Conservation (phyloP, 2,113 vertebrate species). For the Glaucomys volans region DNA sequence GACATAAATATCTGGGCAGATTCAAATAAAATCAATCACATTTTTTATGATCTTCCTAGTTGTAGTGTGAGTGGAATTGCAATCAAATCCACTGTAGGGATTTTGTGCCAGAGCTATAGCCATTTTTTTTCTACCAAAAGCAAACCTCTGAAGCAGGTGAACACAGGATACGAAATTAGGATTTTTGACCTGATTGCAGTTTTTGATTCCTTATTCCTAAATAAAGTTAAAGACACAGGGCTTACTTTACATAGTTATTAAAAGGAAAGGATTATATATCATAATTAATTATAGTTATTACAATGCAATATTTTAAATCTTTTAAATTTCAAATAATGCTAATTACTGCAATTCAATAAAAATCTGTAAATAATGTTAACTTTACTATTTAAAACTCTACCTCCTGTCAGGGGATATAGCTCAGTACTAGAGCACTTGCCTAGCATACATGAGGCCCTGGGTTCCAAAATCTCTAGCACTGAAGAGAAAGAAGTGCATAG, state of each 20-base stretch:
- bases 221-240: neutral
- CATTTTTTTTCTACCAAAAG: neutral
- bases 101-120: neutral
- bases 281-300: too few species aligned
- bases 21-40: neutral
- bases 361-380: neutral
- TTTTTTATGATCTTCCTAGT: neutral
- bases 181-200: neutral
- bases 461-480: neutral
- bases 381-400: neutral
- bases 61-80: neutral
- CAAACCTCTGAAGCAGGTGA: neutral
- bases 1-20: neutral
- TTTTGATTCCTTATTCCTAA: neutral
- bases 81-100: neutral
- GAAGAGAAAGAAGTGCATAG: neutral
- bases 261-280: neutral
- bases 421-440: neutral
- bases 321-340: too few species aligned
- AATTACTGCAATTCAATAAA: neutral
- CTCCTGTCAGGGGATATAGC: neutral
- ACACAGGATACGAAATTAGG: neutral
- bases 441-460: neutral
- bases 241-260: neutral
- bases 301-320: too few species aligned